These are phyloP conservation scores for Struthidea cinerea DNA, from an alignment of 2,113 vertebrate genomes.

Conservation along the genomic window DNA sequence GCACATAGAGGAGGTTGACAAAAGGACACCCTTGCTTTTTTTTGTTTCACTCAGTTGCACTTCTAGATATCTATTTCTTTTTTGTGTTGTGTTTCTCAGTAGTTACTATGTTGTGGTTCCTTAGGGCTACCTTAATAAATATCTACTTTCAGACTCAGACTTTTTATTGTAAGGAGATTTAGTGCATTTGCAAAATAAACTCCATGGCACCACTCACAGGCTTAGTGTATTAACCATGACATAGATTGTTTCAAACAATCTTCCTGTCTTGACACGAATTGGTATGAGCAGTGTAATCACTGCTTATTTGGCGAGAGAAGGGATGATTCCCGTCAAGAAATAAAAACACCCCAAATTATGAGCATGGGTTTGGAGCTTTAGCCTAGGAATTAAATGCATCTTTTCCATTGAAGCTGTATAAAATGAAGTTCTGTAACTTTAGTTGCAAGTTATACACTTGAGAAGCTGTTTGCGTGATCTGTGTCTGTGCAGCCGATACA, in stretches of 20 bases:
- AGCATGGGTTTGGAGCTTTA: neutral
- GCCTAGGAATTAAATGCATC: neutral
- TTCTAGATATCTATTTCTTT: neutral
- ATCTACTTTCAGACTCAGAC: neutral
- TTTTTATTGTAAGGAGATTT: neutral
- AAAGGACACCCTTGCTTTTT: neutral
- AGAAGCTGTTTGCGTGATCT: neutral
- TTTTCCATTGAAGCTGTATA: neutral
- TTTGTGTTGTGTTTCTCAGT: neutral
- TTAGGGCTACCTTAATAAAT: neutral
- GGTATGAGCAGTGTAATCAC: neutral
- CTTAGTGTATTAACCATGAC: neutral
- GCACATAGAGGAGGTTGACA: neutral
- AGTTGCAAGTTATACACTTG: neutral
- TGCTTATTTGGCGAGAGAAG: neutral
- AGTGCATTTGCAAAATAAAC: conserved; percentile 14
- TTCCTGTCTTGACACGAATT: conserved; percentile 14
- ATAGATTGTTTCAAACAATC: neutral
- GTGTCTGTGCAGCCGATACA: neutral
- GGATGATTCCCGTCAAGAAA: neutral
- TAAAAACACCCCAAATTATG: neutral
- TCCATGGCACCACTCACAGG: neutral
- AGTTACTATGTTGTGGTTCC: neutral
- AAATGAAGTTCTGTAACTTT: neutral
- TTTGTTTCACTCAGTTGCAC: neutral